These are phyloP conservation scores for Poeciliopsis infans DNA, from an alignment of 2,797 vertebrate species.

Conservation along the genomic window DNA sequence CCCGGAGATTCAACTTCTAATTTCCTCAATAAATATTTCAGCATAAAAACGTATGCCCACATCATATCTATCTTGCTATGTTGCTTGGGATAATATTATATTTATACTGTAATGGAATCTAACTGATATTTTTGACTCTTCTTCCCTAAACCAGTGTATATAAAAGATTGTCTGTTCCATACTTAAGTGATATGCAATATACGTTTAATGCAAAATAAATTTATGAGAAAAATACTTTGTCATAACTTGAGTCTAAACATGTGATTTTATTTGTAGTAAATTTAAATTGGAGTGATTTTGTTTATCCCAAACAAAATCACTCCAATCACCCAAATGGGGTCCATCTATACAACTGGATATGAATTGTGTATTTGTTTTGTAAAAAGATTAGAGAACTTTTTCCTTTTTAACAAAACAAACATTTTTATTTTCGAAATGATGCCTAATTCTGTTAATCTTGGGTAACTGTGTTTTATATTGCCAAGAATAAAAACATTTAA, in stretches of 20 bases:
- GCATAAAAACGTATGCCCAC: constrained; percentile 52
- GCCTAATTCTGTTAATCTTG: not conserved
- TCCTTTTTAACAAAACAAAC: not conserved
- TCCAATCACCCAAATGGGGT: too few relatives aligned
- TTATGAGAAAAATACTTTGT: not conserved
- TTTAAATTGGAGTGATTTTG: too few relatives aligned
- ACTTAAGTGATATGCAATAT: not conserved
- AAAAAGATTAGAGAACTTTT: not conserved
- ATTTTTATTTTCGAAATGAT: not conserved
- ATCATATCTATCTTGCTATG: constrained; percentile 54
- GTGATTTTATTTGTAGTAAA: not conserved
- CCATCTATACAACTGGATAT: not conserved
- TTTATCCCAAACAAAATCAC: too few relatives aligned
- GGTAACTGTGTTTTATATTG: not conserved
- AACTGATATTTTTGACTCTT: constrained; percentile 22
- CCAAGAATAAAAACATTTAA: not conserved
- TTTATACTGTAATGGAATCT: constrained; percentile 47
- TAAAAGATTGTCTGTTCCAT: not conserved
- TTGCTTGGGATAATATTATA: constrained; percentile 43
- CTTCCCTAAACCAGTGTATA: not conserved
- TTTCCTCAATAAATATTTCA: constrained; percentile 64
- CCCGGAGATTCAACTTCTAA: constrained; percentile 47
- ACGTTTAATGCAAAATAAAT: not conserved
- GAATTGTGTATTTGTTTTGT: not conserved
- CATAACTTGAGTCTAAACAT: not conserved